Evolutionary conservation across 35 echinoderm and acorn worm genomes (phyloP), one percentile per base, ranked within the genome.

Genomic region (Holothuria glaberrima): DNA sequence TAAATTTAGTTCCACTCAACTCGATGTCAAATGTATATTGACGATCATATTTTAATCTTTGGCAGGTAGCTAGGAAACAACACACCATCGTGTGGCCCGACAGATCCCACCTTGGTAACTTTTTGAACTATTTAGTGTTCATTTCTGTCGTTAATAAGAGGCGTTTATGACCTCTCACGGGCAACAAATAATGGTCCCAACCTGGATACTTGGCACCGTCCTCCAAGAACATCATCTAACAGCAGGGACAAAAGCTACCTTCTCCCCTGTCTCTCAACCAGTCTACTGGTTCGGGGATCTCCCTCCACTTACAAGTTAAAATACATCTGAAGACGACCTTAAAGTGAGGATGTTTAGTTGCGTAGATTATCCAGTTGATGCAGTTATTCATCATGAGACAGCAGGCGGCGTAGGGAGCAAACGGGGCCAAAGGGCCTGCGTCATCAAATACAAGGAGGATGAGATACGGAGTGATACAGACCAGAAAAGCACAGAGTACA

Each of bases 341-440:
- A 80, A 95, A 95, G 70, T 95, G 86, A 9, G 94, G 94, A 68
- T 95, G 94, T 59, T 95, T 95, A 12, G 87, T 95, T 13, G 94
- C 94, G 68, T 95, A 95, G 25, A 95, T 87, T 21, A 92, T 86
- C 41, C 90, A 90, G 32, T 95, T 95, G 18, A 92, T 89, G 58
- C 94, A 95, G 20, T 69, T 88, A 67, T 95, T 95, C 44, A 92
- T 71, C 26, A 95, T 70, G 63, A 95, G 75, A 50, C 88, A 71
- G 27, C 83, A 52, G 2, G 87, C 94, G 12, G 94, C 90, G 62
- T 92, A 95, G 4, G 90, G 90, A 20, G 91, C 86, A 57, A 84
- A 91, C 4, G 90, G 64, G 28, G 91, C 93, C 69, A 90, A 84
- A 6, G 89, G 89, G 6, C 86, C 86, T 5, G 65, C 61, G 82